Evolutionary conservation across 2,888 invertebrate genomes (phyloP).

Genomic region (Metallyticus violacea): DNA sequence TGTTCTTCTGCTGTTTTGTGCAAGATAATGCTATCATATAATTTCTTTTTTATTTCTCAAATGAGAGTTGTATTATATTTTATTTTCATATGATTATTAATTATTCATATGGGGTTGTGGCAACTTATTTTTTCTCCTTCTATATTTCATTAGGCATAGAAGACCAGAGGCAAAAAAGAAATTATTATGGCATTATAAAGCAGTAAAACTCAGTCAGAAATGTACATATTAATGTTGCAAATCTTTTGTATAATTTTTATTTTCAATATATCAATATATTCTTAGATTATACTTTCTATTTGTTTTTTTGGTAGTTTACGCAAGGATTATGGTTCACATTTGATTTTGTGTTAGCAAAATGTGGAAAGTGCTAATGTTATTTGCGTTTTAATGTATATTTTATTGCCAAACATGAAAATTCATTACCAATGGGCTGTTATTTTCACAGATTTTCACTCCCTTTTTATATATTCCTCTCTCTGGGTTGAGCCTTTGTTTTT

Average conservation of each 20-base stretch:
- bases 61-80: neutral
- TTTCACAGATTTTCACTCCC: neutral
- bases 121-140: neutral
- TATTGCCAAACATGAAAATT: neutral
- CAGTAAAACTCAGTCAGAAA: neutral
- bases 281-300: neutral
- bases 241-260: neutral
- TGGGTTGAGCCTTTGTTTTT: neutral
- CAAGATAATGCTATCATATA: neutral
- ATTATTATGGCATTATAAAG: neutral
- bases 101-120: neutral
- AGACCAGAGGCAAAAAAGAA: too few relatives aligned
- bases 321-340: neutral
- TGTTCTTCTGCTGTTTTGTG: neutral
- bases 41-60: neutral
- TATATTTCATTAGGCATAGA: neutral
- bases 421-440: neutral
- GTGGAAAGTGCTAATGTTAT: neutral
- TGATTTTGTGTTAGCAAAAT: neutral
- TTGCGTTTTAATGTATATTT: neutral
- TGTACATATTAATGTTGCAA: neutral
- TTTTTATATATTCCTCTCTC: neutral
- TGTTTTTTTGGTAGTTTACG: neutral
- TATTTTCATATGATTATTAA: neutral
- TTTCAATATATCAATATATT: neutral